Percentiles rank a stretch among this genome's conserved stretches.
Conservation (phyloP, 2,888 invertebrate genomes). For the Drosophila demipolita region DNA sequence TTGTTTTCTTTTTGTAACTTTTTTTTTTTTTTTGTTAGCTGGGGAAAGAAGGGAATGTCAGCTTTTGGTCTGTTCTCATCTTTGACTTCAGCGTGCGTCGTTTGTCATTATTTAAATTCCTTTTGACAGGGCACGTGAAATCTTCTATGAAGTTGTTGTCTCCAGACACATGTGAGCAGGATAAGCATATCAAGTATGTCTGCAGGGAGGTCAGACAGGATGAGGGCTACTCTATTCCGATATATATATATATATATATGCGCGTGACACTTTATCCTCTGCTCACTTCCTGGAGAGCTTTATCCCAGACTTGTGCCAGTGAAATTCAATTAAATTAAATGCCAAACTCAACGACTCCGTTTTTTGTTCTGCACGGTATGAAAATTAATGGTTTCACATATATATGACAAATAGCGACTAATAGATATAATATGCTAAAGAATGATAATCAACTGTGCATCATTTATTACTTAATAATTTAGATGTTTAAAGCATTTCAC, state of each 20-base stretch:
- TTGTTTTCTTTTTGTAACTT: constrained; percentile 22
- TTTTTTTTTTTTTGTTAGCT: background rate
- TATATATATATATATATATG: background rate
- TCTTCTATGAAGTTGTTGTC: constrained; percentile 76
- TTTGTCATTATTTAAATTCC: constrained; percentile 84
- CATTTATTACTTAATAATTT: background rate
- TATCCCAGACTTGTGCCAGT: constrained; percentile 48
- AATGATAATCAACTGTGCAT: background rate
- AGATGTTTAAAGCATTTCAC: background rate
- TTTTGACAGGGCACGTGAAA: constrained; percentile 79
- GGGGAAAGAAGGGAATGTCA: background rate
- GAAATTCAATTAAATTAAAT: constrained; percentile 84
- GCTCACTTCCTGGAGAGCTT: constrained; percentile 50
- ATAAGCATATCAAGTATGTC: constrained; percentile 62
- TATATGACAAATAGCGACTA: constrained; percentile 38
- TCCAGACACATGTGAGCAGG: constrained; percentile 62
- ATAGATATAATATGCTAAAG: constrained; percentile 28
- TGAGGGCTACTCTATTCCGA: constrained; percentile 4
- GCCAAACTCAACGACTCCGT: constrained; percentile 73
- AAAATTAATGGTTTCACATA: constrained; percentile 46
- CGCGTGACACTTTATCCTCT: constrained; percentile 35
- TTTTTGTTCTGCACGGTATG: constrained; percentile 6
- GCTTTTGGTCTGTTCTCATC: constrained; percentile 39
- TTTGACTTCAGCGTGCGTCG: constrained; percentile 73
- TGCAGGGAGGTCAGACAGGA: constrained; percentile 44